Conservation (phyloP, 2,797 vertebrate genomes). For the Sebastes dallii region DNA sequence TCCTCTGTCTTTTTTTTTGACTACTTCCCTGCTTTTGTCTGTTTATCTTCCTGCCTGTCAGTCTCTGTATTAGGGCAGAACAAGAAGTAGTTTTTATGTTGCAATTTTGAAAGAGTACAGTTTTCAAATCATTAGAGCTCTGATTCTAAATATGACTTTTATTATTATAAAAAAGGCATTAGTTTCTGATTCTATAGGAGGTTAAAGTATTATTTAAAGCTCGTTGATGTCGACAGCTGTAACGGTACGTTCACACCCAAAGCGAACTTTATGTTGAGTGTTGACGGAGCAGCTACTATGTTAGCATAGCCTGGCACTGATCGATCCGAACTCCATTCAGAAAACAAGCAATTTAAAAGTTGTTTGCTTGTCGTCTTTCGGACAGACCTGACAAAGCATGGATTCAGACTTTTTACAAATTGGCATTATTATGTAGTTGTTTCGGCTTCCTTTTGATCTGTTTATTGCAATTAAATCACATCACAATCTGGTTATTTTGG, state of each 20-base stretch:
- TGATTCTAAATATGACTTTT: not conserved
- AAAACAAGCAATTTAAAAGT: too few species aligned
- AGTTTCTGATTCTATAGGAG: not conserved
- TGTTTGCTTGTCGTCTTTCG: too few species aligned
- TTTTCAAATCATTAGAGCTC: not conserved
- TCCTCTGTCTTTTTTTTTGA: not conserved
- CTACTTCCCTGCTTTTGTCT: not conserved
- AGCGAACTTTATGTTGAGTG: accelerated
- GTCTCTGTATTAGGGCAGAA: not conserved
- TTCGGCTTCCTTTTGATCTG: too few species aligned
- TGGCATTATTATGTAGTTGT: too few species aligned
- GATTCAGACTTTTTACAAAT: too few species aligned
- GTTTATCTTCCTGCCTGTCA: not conserved
- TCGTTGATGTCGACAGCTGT: not conserved
- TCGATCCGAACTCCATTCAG: too few species aligned
- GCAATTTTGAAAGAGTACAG: not conserved
- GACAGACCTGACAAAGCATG: too few species aligned
- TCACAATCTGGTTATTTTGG: too few species aligned
- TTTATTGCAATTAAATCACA: too few species aligned
- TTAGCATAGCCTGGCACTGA: too few species aligned
- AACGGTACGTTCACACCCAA: too few species aligned
- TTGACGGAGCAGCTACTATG: too few species aligned
- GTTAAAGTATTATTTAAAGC: not conserved
- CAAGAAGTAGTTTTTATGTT: not conserved
- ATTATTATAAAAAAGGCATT: not conserved